A percentile compares a stretch with the other conserved stretches of the same genome.
phyloP scores from a whole-genome alignment of 2,797 vertebrate species.

The Hydrolagus colliei region DNA sequence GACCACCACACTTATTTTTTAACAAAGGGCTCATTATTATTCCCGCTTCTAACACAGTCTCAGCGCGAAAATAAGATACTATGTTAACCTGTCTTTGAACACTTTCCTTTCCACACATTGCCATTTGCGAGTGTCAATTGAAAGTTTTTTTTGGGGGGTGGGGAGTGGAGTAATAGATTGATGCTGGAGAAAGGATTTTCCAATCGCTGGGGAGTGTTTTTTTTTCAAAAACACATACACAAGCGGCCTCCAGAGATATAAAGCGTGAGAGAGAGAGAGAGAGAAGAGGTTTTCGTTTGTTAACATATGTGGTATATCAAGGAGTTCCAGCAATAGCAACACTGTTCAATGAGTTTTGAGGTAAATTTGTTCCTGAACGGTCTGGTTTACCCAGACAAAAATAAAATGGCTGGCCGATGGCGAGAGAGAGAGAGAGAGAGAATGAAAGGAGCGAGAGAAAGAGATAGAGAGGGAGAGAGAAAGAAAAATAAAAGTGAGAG shows the following conservation, averaged over 20 bases:
- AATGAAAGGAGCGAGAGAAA: background rate
- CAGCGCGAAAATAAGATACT: no score
- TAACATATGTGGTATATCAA: slow-evolving; percentile 47
- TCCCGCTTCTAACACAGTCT: background rate
- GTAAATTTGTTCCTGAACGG: slow-evolving; percentile 76
- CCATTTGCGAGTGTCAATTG: slow-evolving; percentile 45
- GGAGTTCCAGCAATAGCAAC: slow-evolving; percentile 59
- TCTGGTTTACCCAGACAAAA: slow-evolving; percentile 64
- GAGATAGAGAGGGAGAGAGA: background rate
- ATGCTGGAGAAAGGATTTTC: slow-evolving; percentile 48
- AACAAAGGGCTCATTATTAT: no score
- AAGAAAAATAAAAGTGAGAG: background rate
- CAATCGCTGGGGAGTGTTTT: slow-evolving; percentile 56
- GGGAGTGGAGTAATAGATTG: slow-evolving; percentile 9
- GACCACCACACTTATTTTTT: no score
- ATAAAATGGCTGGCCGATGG: slow-evolving; percentile 53
- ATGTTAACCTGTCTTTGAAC: slow-evolving; percentile 33
- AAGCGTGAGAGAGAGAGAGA: no score
- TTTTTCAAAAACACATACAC: slow-evolving; percentile 47
- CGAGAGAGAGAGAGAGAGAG: background rate
- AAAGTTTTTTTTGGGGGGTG: slow-evolving; percentile 42
- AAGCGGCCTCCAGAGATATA: slow-evolving; percentile 42
- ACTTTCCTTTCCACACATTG: slow-evolving; percentile 53
- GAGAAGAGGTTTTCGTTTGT: slow-evolving; percentile 48
- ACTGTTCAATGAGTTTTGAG: slow-evolving; percentile 74